A percentile compares a stretch with the other conserved stretches of the same genome.
Conservation (phyloP, 1,140 invertebrate genomes). For the Plectus sambesii region DNA sequence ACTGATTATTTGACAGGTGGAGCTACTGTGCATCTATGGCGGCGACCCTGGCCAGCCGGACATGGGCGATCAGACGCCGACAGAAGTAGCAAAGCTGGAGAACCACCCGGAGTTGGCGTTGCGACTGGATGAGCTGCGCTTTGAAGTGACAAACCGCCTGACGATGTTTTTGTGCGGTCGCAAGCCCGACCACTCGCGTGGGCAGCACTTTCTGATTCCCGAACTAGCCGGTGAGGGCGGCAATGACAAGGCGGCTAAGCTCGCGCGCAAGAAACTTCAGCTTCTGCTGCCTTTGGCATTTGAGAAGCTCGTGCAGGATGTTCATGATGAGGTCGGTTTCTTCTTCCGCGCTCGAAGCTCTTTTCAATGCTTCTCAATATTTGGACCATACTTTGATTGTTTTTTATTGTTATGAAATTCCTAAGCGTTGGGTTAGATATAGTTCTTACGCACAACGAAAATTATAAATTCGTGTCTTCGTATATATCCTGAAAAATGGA, state of each 20-base stretch:
- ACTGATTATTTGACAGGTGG: constrained; percentile 50
- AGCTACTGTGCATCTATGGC: constrained; percentile 82
- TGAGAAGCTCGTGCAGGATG: constrained; percentile 87
- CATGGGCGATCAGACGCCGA: constrained; percentile 47
- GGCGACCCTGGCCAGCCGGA: constrained; percentile 66
- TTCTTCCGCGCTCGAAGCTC: neutral
- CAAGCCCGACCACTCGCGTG: constrained; percentile 67
- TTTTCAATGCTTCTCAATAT: constrained; percentile 73
- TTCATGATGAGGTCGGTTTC: constrained; percentile 86
- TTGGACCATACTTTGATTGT: constrained; percentile 52
- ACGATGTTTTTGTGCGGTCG: constrained; percentile 72
- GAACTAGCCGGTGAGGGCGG: constrained; percentile 62
- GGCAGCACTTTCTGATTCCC: constrained; percentile 76
- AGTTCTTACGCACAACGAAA: too few species aligned
- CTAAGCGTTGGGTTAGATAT: too few species aligned
- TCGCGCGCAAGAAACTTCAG: constrained; percentile 25
- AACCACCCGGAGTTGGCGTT: constrained; percentile 64
- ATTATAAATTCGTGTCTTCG: too few species aligned
- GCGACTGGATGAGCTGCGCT: constrained; percentile 74
- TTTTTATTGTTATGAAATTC: constrained; percentile 6
- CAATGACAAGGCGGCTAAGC: constrained; percentile 63
- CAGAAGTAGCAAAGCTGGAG: constrained; percentile 55
- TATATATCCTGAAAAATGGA: too few species aligned
- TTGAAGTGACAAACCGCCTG: constrained; percentile 83
- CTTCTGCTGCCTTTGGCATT: constrained; percentile 71